Evolutionary conservation across 1,140 invertebrate species (phyloP), one percentile per base, ranked within the genome.

Genomic region (Tetraneura akinire): DNA sequence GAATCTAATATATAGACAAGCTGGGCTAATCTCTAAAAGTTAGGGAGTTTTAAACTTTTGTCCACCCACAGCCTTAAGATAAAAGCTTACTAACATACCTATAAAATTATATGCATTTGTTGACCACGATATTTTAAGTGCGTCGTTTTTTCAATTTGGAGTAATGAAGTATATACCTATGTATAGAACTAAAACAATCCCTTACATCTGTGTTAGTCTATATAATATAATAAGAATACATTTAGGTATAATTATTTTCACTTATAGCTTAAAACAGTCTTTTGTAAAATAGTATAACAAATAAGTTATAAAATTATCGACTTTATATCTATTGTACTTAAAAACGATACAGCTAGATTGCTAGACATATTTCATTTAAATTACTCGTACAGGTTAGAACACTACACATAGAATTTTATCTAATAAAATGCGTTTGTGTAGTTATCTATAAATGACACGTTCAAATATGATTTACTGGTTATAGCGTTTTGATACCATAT

Each of bases 61-160:
- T 57, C 11, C 16, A 57, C 71, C 71, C 51, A 9, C 51, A 53
- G n/a, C 37, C 32, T 26, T 21, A 21, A 21, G 51, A 42, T 57
- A 76, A 76, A 76, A 76, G 49, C 71, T 55, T 47, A 76, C 66
- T 18, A 51, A 51, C n/a, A 29, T 71, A 51, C 68, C 68, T 71
- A 29, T 51, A 71, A 29, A 71, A 71, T 71, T 51, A n/a, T 23
- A 71, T 66, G 37, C n/a, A 66, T 32, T 66, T 70, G 37, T 70
- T 42, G 66, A 47, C 42, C 42, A 49, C 42, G 29, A 16, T 49
- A 3, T 29, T 71, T 51, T 29, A 71, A 71, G 47, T 71, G 45
- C 14, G 16, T 71, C 51, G 51, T 26, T 55, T 74, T 57, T 74
- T 57, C 71, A 37, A 57, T 53, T 74, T 74, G 32, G 32, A n/a